Base-by-base conservation (phyloP, 2,113 vertebrate species). In the Dasyprocta punctata region DNA sequence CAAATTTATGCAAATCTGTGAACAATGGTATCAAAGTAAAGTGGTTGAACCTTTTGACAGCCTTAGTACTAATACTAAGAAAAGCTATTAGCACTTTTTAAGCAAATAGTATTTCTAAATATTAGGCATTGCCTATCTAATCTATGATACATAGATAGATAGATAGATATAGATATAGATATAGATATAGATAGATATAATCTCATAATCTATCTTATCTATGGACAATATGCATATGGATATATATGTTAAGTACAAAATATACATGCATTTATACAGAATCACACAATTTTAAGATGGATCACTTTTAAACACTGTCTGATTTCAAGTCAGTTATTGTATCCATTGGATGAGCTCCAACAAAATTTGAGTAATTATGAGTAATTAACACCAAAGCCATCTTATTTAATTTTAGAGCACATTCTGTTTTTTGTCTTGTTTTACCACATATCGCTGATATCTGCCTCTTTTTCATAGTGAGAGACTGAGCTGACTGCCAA, bases 401-500 rank as follows among this genome's bases (percentile, higher is more conserved):
- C 78, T 84, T 89, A 81, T 92, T 97, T 94, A 90, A 91, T 96
- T 97, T 97, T 85, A 94, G 78, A 82, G 17, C 93, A 17, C 24
- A 92, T 94, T 97, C 83, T 93, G 81, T 78, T 97, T 96, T 87
- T 96, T 69, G 82, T 71, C 80, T 91, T 93, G 38, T 96, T 97
- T 91, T 41, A 94, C 73, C 89, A 96, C 86, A 92, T 91, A 96
- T 93, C 96, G 83, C 89, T 97, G 93, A 96, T 69, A 73, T 97
- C 95, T 98, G 69, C 95, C 86, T 93, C 91, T 94, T 86, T 96
- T 86, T 94, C 83, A 95, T 63, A 87, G 96, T 94, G 94, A 97
- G 67, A 98, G 95, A 97, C 91, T 86, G 80, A 94, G 78, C 47
- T 93, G 30, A 14, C 84, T 97, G 95, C 93, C 97, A 97, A 98